These are phyloP conservation scores for Morinoia aosen DNA, from an alignment of 2,888 invertebrate genomes.

Conservation along the genomic window DNA sequence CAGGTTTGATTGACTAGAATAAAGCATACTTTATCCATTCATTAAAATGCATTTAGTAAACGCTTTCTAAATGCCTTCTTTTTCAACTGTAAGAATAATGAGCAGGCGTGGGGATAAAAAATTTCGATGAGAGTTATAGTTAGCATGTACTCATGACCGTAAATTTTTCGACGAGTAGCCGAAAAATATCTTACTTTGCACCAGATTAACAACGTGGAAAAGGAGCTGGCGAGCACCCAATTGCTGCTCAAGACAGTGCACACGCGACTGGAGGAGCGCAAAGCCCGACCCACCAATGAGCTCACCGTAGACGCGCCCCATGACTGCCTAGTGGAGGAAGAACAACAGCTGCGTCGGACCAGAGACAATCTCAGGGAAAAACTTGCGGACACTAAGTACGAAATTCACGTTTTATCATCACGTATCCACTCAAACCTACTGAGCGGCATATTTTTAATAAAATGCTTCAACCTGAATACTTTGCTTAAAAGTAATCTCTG, in stretches of 20 bases:
- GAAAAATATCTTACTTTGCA: too few relatives aligned
- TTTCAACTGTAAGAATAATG: too few relatives aligned
- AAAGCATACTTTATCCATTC: too few relatives aligned
- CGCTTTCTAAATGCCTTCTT: too few relatives aligned
- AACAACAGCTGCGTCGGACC: conserved; percentile 60
- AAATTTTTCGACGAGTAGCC: too few relatives aligned
- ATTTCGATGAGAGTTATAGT: too few relatives aligned
- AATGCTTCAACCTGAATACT: not conserved
- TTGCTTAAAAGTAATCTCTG: too few relatives aligned
- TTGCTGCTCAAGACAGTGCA: conserved; percentile 68
- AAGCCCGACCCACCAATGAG: conserved; percentile 65
- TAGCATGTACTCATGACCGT: too few relatives aligned
- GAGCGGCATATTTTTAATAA: not conserved
- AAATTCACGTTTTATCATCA: not conserved
- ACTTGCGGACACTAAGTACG: conserved; percentile 59
- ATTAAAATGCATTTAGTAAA: too few relatives aligned
- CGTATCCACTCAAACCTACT: not conserved
- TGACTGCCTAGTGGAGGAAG: conserved; percentile 63
- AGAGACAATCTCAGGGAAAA: conserved; percentile 60
- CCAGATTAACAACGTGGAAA: conserved; percentile 62
- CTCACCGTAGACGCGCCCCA: conserved; percentile 66
- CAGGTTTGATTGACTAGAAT: too few relatives aligned
- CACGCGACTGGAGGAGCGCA: conserved; percentile 68
- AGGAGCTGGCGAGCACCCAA: conserved; percentile 60
- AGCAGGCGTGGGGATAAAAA: too few relatives aligned